Evolutionary conservation across 2,797 vertebrate species (phyloP).

Genomic region (Peromyscus melanophrys): DNA sequence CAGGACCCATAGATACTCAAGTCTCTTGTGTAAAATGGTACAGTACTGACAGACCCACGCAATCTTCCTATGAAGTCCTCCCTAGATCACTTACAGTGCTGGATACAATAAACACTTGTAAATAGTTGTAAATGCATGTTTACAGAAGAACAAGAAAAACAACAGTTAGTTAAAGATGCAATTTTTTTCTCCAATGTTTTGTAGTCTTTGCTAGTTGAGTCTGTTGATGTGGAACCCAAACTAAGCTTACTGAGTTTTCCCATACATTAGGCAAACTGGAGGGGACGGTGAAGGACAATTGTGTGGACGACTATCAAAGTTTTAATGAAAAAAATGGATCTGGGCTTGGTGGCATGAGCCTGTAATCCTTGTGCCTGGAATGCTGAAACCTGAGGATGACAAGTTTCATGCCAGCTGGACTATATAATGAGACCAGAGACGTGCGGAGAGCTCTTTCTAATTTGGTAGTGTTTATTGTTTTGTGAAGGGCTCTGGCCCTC

Average conservation of each 20-base stretch:
- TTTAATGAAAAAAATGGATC: neutral
- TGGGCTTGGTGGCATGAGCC: neutral
- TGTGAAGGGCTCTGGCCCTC: neutral
- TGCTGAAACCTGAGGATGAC: neutral
- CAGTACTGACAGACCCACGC: neutral
- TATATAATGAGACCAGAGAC: neutral
- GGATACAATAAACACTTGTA: neutral
- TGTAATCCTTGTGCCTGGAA: neutral
- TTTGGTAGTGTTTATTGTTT: neutral
- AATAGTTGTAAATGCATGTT: neutral
- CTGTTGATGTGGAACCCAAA: neutral
- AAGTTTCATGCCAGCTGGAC: neutral
- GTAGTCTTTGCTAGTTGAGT: neutral
- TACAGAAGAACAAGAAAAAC: neutral
- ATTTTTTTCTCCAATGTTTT: neutral
- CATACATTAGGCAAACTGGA: neutral
- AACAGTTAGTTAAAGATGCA: neutral
- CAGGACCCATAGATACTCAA: neutral
- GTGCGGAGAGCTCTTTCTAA: neutral
- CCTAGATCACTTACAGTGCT: neutral
- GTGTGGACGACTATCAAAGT: neutral
- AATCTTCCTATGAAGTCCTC: neutral
- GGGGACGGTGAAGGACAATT: neutral
- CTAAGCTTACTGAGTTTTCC: neutral
- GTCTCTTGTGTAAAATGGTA: neutral